Evolutionary conservation across 1,140 invertebrate genomes (phyloP).

Genomic region (Delia radicum): DNA sequence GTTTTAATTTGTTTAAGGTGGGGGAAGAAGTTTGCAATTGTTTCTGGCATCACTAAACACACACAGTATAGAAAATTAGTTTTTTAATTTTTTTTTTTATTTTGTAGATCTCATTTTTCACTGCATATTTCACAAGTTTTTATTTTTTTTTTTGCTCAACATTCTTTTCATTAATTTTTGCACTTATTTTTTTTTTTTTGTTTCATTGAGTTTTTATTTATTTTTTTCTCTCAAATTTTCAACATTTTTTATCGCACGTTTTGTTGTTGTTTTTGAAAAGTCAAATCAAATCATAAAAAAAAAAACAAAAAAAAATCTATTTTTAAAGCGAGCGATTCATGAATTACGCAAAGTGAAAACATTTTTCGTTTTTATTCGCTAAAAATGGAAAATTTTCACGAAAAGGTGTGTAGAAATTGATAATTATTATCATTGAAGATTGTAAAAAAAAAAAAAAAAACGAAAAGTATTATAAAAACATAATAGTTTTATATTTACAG

Average conservation of each 20-base stretch:
- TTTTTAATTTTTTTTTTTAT: neutral
- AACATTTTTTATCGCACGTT: conserved; percentile 3
- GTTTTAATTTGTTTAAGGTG: no score
- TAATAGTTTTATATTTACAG: neutral
- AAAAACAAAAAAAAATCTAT: conserved; percentile 7
- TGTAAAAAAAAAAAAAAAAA: no score
- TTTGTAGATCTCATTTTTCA: neutral
- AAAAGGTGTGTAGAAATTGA: neutral
- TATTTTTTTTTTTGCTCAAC: neutral
- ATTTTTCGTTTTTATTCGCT: neutral
- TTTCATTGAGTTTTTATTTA: neutral
- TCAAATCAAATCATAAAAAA: conserved; percentile 17
- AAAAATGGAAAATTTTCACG: neutral
- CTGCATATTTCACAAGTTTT: conserved; percentile 1
- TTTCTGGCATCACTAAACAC: neutral
- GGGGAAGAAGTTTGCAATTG: no score
- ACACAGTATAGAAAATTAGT: neutral
- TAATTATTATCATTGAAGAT: neutral
- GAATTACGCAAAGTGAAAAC: conserved; percentile 18
- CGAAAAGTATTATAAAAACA: neutral
- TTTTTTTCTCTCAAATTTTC: neutral
- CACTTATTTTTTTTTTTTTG: neutral
- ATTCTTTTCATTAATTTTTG: neutral
- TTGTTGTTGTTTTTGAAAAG: conserved; percentile 20
- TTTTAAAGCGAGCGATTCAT: conserved; percentile 15